These are phyloP conservation scores for Stenolophus ochropezus DNA, from an alignment of 2,888 invertebrate genomes.

Conservation along the genomic window DNA sequence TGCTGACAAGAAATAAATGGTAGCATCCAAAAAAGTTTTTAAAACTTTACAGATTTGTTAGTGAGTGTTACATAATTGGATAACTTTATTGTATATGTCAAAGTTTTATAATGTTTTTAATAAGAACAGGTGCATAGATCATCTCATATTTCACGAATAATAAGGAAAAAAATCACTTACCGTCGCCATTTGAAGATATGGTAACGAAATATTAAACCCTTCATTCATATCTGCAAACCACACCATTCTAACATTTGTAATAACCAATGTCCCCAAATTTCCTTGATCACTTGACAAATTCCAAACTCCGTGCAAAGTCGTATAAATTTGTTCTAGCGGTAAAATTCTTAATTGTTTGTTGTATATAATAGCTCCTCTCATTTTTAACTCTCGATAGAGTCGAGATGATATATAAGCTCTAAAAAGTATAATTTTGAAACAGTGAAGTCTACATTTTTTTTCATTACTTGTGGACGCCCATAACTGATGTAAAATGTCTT, in stretches of 20 bases:
- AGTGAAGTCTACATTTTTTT: neutral
- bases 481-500: constrained; percentile 91
- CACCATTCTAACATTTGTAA: constrained; percentile 96
- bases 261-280: constrained; percentile 93
- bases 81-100: too few relatives aligned
- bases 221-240: constrained; percentile 99
- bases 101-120: too few relatives aligned
- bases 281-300: constrained; percentile 98
- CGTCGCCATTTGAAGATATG: constrained; percentile 91
- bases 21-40: too few relatives aligned
- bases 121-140: too few relatives aligned
- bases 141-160: too few relatives aligned
- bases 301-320: constrained; percentile 92
- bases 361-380: constrained; percentile 91
- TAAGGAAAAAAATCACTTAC: too few relatives aligned
- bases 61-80: too few relatives aligned
- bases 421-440: constrained; percentile 62
- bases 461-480: constrained; percentile 91
- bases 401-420: constrained; percentile 94
- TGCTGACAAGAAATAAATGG: too few relatives aligned
- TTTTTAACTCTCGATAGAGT: constrained; percentile 93
- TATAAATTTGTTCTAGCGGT: constrained; percentile 91
- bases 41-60: too few relatives aligned
- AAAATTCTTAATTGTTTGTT: constrained; percentile 90
- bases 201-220: constrained; percentile 96